A percentile compares a stretch with the other conserved stretches of the same genome.
Conservation (phyloP, 2,113 vertebrate species). For the Columba janthina region DNA sequence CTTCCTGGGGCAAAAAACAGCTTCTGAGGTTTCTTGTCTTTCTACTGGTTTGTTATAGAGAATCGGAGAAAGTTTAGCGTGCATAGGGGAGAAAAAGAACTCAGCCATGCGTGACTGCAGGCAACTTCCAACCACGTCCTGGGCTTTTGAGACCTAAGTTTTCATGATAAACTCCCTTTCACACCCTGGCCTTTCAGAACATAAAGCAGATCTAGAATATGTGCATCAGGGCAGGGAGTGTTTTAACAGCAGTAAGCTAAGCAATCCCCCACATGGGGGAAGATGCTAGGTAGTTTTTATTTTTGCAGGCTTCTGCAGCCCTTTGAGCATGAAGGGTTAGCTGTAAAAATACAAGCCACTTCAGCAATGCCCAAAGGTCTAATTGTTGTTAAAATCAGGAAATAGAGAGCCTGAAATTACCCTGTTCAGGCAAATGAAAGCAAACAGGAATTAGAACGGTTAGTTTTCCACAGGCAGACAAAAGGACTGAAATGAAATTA, state of each 20-base stretch:
- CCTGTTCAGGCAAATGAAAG: constrained; percentile 48
- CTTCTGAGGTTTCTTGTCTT: neutral
- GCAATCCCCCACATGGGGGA: neutral
- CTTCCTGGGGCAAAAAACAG: neutral
- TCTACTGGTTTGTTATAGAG: neutral
- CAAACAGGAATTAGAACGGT: constrained; percentile 36
- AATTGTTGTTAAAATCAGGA: constrained; percentile 44
- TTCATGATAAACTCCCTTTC: neutral
- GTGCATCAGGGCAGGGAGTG: neutral
- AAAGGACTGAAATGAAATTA: constrained; percentile 64
- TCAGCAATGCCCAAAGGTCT: constrained; percentile 40
- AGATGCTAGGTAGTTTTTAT: neutral
- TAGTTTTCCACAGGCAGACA: constrained; percentile 51
- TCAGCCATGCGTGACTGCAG: accelerated
- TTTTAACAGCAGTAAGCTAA: neutral
- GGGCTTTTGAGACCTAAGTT: neutral
- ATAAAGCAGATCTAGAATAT: neutral
- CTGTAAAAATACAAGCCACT: constrained; percentile 17
- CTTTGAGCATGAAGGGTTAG: neutral
- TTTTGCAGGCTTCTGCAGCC: neutral
- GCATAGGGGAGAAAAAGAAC: neutral
- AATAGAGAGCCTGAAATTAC: constrained; percentile 36
- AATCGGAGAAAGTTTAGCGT: neutral
- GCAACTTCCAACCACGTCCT: accelerated
- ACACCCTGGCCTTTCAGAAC: neutral